phyloP scores from a whole-genome alignment of 2,797 vertebrate species.

The Myiotriccus ornatus region DNA sequence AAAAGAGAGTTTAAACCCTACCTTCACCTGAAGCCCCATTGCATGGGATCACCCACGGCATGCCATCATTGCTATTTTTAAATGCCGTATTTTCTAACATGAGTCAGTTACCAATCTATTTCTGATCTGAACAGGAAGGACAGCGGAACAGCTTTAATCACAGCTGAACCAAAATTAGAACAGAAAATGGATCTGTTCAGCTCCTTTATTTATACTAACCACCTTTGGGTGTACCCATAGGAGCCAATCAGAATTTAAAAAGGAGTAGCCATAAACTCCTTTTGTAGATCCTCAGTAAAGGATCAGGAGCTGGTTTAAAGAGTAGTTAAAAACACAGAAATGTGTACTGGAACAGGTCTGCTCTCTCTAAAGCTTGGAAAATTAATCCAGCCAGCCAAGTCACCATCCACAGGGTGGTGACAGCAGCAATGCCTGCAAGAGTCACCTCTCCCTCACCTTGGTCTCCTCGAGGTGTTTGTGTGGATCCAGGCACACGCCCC shows the following conservation, averaged over 20 bases:
- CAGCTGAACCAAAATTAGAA: slow-evolving; percentile 59
- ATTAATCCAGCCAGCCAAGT: neutral
- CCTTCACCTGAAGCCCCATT: slow-evolving; percentile 28
- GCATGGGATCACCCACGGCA: slow-evolving; percentile 29
- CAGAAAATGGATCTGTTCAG: slow-evolving; percentile 44
- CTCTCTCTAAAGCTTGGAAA: neutral
- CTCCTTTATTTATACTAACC: slow-evolving; percentile 24
- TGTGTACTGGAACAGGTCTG: neutral
- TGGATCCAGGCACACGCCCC: fast-evolving
- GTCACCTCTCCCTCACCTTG: neutral
- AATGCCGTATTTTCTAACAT: slow-evolving; percentile 49
- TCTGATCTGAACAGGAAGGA: slow-evolving; percentile 58
- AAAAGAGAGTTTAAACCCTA: neutral
- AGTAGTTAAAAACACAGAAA: neutral
- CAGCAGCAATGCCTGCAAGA: neutral
- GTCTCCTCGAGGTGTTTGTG: neutral
- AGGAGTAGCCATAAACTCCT: neutral
- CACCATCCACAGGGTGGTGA: neutral
- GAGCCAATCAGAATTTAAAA: neutral
- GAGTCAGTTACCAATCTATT: slow-evolving; percentile 61
- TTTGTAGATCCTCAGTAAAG: neutral
- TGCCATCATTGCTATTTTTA: slow-evolving; percentile 40
- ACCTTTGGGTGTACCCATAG: neutral
- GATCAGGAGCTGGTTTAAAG: neutral
- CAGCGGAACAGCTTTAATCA: slow-evolving; percentile 42